phyloP scores from a whole-genome alignment of 1,140 invertebrate genomes.

The Leptinotarsa undecemlineata region DNA sequence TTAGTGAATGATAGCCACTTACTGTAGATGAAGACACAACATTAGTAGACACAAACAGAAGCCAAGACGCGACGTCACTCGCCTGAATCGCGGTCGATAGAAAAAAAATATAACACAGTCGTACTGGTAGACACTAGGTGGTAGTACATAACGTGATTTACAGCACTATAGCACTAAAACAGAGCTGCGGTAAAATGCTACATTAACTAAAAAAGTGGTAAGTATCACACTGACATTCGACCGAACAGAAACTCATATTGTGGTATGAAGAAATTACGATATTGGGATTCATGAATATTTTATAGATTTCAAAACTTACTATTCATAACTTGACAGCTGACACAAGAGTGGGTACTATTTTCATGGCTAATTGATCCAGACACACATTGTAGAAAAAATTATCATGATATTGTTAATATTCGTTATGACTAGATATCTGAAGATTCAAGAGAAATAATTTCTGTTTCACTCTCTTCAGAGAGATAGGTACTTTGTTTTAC shows the following conservation, averaged over 20 bases:
- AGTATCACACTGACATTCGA: constrained; percentile 20
- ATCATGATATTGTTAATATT: no score
- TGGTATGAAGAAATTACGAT: no score
- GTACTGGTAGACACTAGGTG: constrained; percentile 46
- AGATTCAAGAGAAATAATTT: no score
- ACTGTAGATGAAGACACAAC: constrained; percentile 53
- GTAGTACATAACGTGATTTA: constrained; percentile 41
- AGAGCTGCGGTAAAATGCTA: constrained; percentile 35
- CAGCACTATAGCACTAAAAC: constrained; percentile 45
- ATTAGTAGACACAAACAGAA: constrained; percentile 55
- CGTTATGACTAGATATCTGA: no score
- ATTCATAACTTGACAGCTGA: no score
- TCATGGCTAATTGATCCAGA: no score
- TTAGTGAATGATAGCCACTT: constrained; percentile 52
- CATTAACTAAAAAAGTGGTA: constrained; percentile 31
- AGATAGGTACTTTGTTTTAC: no score
- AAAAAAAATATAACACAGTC: constrained; percentile 36
- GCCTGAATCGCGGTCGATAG: constrained; percentile 35
- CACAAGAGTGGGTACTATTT: no score
- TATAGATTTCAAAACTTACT: not conserved
- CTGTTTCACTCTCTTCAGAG: no score
- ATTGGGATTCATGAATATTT: constrained; percentile 12
- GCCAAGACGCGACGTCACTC: constrained; percentile 45
- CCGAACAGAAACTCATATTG: constrained; percentile 20
- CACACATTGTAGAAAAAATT: no score